Evolutionary conservation across 2,113 vertebrate genomes (phyloP).

Genomic region (Lophochroa leadbeateri): DNA sequence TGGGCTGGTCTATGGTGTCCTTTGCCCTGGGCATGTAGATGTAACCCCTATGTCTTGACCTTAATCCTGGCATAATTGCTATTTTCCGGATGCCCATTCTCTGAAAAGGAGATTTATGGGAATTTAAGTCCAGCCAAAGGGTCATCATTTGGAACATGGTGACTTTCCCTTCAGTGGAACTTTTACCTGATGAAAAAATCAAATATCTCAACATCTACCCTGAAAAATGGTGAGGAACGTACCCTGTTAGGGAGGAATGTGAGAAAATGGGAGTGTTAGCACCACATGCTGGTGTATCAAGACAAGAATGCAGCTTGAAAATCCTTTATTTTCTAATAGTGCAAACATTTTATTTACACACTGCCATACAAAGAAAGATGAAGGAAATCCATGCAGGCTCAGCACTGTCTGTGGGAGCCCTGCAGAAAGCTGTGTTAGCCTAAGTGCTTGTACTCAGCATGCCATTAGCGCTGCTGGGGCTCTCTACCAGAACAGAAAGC

Average conservation of each 20-base stretch:
- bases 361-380: not conserved
- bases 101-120: not conserved
- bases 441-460: not conserved
- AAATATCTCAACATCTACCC: not conserved
- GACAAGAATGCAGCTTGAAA: not conserved
- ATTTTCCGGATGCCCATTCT: not conserved
- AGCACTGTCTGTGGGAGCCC: not conserved
- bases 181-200: not conserved
- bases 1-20: rapidly evolving
- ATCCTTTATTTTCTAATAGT: not conserved
- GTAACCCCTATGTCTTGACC: not conserved
- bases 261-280: not conserved
- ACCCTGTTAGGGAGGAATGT: not conserved
- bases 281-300: not conserved
- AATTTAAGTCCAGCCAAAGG: not conserved
- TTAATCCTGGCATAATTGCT: not conserved
- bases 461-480: not conserved
- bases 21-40: not conserved
- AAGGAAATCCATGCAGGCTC: not conserved
- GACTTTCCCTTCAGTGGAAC: not conserved
- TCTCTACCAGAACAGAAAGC: not conserved
- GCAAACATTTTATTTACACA: not conserved
- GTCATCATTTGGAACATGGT: not conserved
- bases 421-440: not conserved
- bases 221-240: not conserved